Base-by-base conservation (phyloP, 2,797 vertebrate species). In the Xyrichtys novacula region DNA sequence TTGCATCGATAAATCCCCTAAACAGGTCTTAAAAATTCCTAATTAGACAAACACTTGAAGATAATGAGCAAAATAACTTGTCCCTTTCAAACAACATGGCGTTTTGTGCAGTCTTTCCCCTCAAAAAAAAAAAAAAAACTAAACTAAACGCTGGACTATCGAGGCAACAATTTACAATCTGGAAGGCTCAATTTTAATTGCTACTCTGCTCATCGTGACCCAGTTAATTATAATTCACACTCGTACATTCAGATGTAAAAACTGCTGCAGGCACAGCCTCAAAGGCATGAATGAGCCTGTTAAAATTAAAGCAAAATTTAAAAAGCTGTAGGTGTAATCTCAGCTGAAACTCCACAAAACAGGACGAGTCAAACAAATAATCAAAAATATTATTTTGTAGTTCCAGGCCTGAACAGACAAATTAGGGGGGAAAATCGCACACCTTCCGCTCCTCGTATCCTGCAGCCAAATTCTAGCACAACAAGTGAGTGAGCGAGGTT, bases 1-100 rank as follows among this genome's bases (percentile, higher is more conserved):
- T 32, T 3, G 12, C 23, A 36, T 3, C 19, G 34, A 38, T 15
- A 4, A 56, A 76, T 34, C 20, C 49, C 22, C 20, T 6, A 23
- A 62, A 32, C 5, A 59, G 16, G 22, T 22, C 49, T 44, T 3
- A 46, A 36, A 32, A 68, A 72, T 64, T 14, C 6, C 22, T 22
- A 57, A 61, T 59, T 22, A 59, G 15, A 61, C 57, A 56, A 54
- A 73, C 0, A 22, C 40, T 64, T 26, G 9, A 64, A 50, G 8
- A 54, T 17, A 77, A 82, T 64, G 42, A 63, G 16, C n/a, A 56
- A 19, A 75, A 49, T 44, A 25, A 55, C 42, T 74, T 53, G 19
- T 59, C 43, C 49, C 57, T 71, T 66, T 55, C 25, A 49, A 71
- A 40, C 64, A 67, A 52, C 20, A 3, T 19, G 36, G 16, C 34